Base-by-base conservation (phyloP, 2,888 invertebrate species). In the Pinctada fucata region DNA sequence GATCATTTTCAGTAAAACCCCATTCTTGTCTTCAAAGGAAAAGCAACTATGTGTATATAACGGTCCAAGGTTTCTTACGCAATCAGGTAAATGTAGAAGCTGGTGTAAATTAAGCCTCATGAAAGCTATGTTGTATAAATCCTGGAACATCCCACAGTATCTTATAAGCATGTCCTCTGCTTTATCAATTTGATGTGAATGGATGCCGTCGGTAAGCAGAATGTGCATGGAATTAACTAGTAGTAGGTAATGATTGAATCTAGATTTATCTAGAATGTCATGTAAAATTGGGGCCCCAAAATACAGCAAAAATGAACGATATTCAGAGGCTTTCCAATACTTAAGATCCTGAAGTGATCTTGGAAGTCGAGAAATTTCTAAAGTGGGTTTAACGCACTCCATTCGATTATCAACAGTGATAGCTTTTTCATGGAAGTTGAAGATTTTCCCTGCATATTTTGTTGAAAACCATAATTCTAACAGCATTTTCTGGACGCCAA, bases 21-120 rank as follows among this genome's bases (percentile, higher is more conserved):
- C 81, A 80, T 84, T 81, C 68, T 81, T 81, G 64, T 81, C 77
- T 52, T 83, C 83, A 72, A 83, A 84, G 47, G 79, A 75, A 79
- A 82, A 84, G 66, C 83, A 84, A 47, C 79, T 80, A 49, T 80
- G 78, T 3, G 81, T 83, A 49, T 74, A 84, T 8, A 84, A 65
- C 63, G 84, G 83, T 48, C 84, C 84, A 47, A 83, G 50, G 8
- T 66, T 47, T 51, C 82, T 50, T 0, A 84, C 83, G 78, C 76
- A 71, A 63, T 83, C 83, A 65, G 79, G 70, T 16, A 84, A 64
- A 72, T 84, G 84, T 8, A 84, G 3, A 6, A 82, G 65, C 16
- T 84, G 80, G 69, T 84, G 84, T 4, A 84, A 3, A 76, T 84
- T 82, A 2, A 81, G 68, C 2, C 77, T 76, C 80, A 82, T 81